Evolutionary conservation across 2,888 invertebrate genomes (phyloP).

Genomic region (Balanococcus diminutus): DNA sequence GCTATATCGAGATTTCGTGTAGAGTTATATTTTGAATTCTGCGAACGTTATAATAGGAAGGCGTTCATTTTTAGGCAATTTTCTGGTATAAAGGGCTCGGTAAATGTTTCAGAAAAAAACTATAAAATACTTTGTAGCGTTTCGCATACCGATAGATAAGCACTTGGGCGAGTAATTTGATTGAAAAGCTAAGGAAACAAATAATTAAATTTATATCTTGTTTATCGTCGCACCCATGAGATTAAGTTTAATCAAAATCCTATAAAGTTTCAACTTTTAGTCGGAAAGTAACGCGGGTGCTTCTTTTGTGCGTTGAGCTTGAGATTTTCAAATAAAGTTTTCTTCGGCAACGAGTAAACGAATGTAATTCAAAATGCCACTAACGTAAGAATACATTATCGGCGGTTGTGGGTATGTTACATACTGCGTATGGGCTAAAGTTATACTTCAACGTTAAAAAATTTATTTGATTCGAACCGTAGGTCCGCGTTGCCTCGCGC

Average conservation of each 20-base stretch:
- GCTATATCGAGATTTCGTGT: neutral
- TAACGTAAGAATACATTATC: neutral
- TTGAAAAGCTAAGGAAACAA: neutral
- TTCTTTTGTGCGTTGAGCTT: neutral
- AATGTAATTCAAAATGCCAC: neutral
- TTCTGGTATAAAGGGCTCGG: neutral
- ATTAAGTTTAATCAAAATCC: neutral
- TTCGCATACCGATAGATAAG: neutral
- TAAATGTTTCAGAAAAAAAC: neutral
- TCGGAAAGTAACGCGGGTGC: neutral
- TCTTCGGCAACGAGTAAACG: neutral
- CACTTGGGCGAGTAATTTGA: neutral
- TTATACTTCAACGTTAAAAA: too few relatives aligned
- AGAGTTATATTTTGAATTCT: neutral
- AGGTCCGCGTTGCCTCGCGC: too few relatives aligned
- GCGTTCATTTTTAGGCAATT: neutral
- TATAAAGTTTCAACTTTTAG: neutral
- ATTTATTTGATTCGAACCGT: too few relatives aligned
- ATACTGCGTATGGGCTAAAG: too few relatives aligned
- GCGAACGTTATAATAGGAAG: neutral
- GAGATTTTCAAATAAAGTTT: neutral
- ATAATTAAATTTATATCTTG: slow-evolving; percentile 26
- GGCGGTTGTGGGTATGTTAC: too few relatives aligned
- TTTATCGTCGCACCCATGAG: neutral
- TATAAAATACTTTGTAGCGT: neutral